Conservation (phyloP, 2,113 vertebrate species). For the Eptesicus fuscus region DNA sequence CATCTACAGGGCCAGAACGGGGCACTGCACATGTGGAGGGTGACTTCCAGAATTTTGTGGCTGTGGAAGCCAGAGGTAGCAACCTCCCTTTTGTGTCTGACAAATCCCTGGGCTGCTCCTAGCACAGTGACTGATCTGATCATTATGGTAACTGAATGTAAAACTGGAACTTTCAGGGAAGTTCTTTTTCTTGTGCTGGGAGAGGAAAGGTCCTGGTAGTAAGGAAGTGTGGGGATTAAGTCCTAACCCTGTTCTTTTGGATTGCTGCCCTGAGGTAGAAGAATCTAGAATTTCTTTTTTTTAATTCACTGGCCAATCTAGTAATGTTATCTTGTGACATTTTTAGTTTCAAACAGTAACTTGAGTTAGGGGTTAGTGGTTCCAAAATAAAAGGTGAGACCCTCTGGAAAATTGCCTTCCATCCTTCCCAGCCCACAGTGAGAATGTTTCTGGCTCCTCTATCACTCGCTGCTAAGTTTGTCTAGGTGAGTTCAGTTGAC, state of each 20-base stretch:
- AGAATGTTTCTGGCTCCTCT: background rate
- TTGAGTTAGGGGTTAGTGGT: background rate
- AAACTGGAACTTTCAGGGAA: background rate
- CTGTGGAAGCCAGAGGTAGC: background rate
- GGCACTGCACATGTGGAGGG: accelerated
- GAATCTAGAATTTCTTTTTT: background rate
- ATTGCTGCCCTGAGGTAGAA: background rate
- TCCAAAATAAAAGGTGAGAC: background rate
- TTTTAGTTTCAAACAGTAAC: background rate
- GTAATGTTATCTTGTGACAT: background rate
- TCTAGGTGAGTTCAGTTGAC: background rate
- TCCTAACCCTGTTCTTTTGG: background rate
- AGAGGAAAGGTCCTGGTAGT: background rate
- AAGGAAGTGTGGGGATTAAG: background rate
- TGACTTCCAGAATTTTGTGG: background rate
- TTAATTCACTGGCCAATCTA: background rate
- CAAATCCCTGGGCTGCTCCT: background rate
- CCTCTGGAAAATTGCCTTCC: background rate
- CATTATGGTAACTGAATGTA: background rate
- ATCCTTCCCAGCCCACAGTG: background rate
- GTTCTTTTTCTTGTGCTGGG: background rate
- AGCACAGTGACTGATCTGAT: background rate
- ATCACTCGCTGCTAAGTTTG: background rate
- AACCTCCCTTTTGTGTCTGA: background rate
- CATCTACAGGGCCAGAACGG: background rate